Evolutionary conservation across 2,797 vertebrate species (phyloP), one percentile per base, ranked within the genome.

Genomic region (Syngnathus rostellatus): DNA sequence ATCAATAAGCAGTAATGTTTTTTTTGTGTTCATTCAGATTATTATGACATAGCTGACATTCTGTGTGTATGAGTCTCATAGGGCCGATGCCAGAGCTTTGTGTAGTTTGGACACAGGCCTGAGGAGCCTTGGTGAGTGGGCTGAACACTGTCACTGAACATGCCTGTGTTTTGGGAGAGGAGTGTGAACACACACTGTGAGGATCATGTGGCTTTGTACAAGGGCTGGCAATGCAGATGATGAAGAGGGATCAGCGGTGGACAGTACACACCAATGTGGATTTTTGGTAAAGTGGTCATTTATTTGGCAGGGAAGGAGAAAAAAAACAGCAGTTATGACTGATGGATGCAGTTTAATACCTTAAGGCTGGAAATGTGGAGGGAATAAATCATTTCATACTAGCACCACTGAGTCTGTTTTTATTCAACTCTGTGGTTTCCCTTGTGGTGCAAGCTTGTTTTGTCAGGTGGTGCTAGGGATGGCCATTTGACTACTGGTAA

Each of bases 61-160:
- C 63, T 77, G 74, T 72, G 67, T 76, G 76, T 72, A 67, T 72
- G 76, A 70, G 71, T 75, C 69, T 81, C 71, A 73, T 75, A 75
- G 74, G 75, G 72, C 17, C 5, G 69, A 65, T 64, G 67, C 67
- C 63, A 68, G 59, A 60, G 62, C 69, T 68, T 68, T 62, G 67
- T 68, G 80, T 82, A 85, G 68, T 83, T 86, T 82, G 81, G 81
- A 78, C 14, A 2, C n/a, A 2, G 64, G 78, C 82, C 77, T 71
- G 12, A 66, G 72, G 63, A 78, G 65, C 71, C 72, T 67, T 76
- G 73, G 72, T 72, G 76, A 80, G 68, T 64, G 43, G 40, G 67
- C 48, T 60, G 68, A 68, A 74, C 60, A 70, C 62, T 68, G 70
- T 78, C 75, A 67, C 68, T 45, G 68, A 38, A 65, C 64, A 71